phyloP scores from a whole-genome alignment of 53 echinoderm and acorn worm species.

The Pentamera pediparva region DNA sequence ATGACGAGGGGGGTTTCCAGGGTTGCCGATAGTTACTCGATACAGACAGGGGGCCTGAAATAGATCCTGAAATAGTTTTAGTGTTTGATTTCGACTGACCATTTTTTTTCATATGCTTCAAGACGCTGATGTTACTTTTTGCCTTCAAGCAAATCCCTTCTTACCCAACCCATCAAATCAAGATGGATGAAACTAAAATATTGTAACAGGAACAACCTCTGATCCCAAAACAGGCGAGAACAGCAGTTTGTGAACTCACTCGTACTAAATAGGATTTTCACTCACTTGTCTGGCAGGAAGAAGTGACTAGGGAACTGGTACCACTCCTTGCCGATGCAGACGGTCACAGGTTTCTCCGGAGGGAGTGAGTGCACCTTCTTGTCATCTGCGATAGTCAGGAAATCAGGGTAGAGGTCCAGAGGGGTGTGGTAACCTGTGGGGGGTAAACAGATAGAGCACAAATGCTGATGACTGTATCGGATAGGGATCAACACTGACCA shows the following conservation, averaged over 20 bases:
- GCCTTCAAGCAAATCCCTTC: too few relatives aligned
- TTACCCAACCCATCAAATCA: background rate
- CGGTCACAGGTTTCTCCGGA: conserved; percentile 65
- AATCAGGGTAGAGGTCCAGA: conserved; percentile 76
- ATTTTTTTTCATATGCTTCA: too few relatives aligned
- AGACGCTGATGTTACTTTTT: too few relatives aligned
- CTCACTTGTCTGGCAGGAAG: conserved; percentile 93
- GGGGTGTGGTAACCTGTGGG: conserved; percentile 86
- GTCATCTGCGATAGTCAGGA: conserved; percentile 60
- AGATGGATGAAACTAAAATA: background rate
- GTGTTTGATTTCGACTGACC: too few relatives aligned
- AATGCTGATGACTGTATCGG: too few relatives aligned
- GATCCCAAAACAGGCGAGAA: too few relatives aligned
- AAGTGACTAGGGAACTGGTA: conserved; percentile 90
- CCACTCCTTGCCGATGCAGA: conserved; percentile 96
- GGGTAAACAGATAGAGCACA: background rate
- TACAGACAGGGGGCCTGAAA: too few relatives aligned
- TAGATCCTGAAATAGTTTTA: too few relatives aligned
- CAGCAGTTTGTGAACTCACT: too few relatives aligned
- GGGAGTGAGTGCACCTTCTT: conserved; percentile 68
- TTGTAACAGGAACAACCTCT: background rate
- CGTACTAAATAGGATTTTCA: background rate
- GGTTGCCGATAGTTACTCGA: too few relatives aligned
- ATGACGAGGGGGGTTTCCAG: too few relatives aligned
- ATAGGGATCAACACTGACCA: too few relatives aligned